phyloP scores from a whole-genome alignment of 2,113 vertebrate genomes.

The Microcebus ravelobensis region DNA sequence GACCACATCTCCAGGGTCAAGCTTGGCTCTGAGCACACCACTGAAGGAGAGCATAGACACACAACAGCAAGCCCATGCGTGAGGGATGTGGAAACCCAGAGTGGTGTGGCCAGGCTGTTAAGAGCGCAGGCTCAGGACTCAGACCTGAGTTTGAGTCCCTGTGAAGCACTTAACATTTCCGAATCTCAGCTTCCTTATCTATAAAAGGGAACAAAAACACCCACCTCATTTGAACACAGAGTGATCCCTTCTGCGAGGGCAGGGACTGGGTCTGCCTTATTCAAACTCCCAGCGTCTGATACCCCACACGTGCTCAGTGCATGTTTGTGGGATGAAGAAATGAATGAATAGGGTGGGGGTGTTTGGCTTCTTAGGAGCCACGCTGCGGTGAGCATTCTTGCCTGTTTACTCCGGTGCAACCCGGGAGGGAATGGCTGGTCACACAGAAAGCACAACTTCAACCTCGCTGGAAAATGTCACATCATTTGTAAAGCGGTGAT shows the following conservation, averaged over 20 bases:
- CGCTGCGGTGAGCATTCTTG: neutral
- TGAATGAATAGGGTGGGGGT: too few species aligned
- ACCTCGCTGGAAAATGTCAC: neutral
- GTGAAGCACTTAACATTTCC: neutral
- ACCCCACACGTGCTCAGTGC: neutral
- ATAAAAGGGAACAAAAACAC: neutral
- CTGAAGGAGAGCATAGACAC: neutral
- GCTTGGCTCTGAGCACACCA: neutral
- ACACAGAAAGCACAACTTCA: neutral
- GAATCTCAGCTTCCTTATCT: neutral
- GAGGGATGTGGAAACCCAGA: neutral
- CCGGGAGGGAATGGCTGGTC: neutral
- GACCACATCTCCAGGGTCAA: neutral
- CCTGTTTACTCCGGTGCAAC: neutral
- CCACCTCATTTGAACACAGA: neutral
- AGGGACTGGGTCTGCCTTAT: neutral
- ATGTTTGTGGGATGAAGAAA: neutral
- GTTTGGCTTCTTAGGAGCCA: too few species aligned
- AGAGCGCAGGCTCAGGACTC: neutral
- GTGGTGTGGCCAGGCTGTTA: neutral
- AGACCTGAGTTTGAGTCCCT: neutral
- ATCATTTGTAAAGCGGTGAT: neutral
- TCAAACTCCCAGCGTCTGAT: neutral
- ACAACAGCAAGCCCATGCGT: fast-evolving
- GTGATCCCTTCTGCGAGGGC: neutral